These are phyloP conservation scores for Mya arenaria DNA, from an alignment of 1,140 invertebrate species.

Conservation along the genomic window DNA sequence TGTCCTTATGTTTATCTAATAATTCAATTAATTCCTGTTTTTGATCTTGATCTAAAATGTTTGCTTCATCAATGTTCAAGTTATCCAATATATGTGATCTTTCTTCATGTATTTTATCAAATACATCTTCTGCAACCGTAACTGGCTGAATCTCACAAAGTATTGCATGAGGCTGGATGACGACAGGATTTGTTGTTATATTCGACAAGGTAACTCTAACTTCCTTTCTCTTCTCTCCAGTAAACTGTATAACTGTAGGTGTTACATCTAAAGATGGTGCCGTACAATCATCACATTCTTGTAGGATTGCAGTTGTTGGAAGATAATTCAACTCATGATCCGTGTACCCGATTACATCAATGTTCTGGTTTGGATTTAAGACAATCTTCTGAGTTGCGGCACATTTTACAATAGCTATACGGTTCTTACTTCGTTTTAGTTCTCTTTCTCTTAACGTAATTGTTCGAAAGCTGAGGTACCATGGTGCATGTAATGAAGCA, in stretches of 20 bases:
- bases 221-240: too few species aligned
- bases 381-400: not conserved
- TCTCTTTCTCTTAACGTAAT: slow-evolving; percentile 2
- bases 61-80: not conserved
- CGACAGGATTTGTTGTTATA: too few species aligned
- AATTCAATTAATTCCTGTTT: not conserved
- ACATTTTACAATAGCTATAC: not conserved
- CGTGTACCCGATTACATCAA: not conserved
- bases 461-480: slow-evolving; percentile 15
- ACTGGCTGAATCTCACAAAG: slow-evolving; percentile 11
- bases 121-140: not conserved
- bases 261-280: too few species aligned
- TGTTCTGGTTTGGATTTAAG: not conserved
- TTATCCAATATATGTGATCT: not conserved
- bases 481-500: not conserved
- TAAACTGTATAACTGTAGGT: too few species aligned
- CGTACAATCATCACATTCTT: too few species aligned
- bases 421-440: not conserved
- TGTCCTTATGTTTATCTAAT: too few species aligned
- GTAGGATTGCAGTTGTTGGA: too few species aligned
- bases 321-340: slow-evolving; percentile 2
- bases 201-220: too few species aligned
- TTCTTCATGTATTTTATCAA: too few species aligned
- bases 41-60: not conserved
- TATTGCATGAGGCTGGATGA: too few species aligned